Base-by-base conservation (phyloP, 2,888 invertebrate genomes). In the Hyposoter didymator region DNA sequence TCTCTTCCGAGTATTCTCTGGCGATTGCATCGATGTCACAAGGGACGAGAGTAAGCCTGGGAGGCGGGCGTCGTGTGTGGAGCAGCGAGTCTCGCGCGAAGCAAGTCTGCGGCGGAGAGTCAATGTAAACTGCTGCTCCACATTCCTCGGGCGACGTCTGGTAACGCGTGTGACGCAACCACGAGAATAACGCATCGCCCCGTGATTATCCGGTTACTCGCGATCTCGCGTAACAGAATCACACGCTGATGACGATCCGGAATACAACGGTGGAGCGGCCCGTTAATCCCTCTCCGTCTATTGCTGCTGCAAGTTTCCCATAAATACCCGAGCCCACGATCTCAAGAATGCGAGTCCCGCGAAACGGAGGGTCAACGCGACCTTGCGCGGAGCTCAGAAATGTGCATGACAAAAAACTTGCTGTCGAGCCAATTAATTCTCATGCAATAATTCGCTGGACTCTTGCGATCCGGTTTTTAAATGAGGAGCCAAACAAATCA, bases 21-120 rank as follows among this genome's bases (percentile, higher is more conserved):
- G 64, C 84, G 76, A 73, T 81, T 81, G 81, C 78, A 78, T 81
- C 78, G 76, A 84, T 84, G 72, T 78, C 76, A 74, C 28, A 28
- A 28, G 22, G 35, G 22, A 35, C 49, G 39, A 39, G 39, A 14
- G 19, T 14, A 4, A 6, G 49, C 17, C 43, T 22, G 8, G n/a
- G n/a, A 10, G 39, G 39, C 67, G 43, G 6, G 39, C 35, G 22
- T n/a, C 69, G 49, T 35, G 28, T 17, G 32, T 28, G 12, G 66
- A 52, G 14, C n/a, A 19, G 59, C 43, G 10, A 39, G 39, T 49
- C 39, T 47, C 17, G 32, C 17, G 32, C 43, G 28, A 19, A 43
- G 66, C 52, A 22, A 76, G 52, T 35, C 19, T 19, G 64, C 35
- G 28, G 45, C 64, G 39, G 67, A 81, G 74, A 28, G 62, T 67